Evolutionary conservation across 2,797 vertebrate genomes (phyloP).

Genomic region (Sebastes iracundus): DNA sequence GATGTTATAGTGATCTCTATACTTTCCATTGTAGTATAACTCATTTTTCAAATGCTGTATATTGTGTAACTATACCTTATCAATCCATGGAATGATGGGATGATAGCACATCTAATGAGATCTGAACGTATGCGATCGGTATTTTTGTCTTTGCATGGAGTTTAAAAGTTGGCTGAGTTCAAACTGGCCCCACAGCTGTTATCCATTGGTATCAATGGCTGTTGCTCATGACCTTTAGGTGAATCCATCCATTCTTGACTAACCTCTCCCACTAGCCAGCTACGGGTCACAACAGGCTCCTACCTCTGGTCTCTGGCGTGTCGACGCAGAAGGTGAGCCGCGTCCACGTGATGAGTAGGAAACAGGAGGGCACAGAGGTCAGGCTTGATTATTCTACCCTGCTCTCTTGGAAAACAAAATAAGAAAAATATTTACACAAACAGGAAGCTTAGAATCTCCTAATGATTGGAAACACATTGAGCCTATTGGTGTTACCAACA

Average conservation of each 20-base stretch:
- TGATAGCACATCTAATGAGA: not conserved
- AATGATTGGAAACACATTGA: constrained; percentile 72
- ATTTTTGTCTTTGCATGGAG: not conserved
- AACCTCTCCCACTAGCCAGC: not conserved
- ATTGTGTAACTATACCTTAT: not conserved
- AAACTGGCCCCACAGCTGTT: constrained; percentile 47
- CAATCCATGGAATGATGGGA: not conserved
- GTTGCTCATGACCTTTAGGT: constrained; percentile 31
- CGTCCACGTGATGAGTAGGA: constrained; percentile 21
- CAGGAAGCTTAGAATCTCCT: constrained; percentile 72
- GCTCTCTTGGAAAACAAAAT: constrained; percentile 66
- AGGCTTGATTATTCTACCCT: constrained; percentile 61
- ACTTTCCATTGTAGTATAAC: not conserved
- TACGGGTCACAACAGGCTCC: constrained; percentile 3
- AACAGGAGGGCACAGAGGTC: constrained; percentile 60
- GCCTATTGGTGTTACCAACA: not conserved
- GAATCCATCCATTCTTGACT: constrained; percentile 22
- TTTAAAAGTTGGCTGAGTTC: not conserved
- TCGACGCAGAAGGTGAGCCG: constrained; percentile 13
- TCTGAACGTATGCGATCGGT: not conserved
- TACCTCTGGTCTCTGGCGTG: constrained; percentile 2
- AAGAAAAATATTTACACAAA: constrained; percentile 78
- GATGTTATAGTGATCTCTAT: constrained; percentile 1
- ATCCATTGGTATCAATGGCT: constrained; percentile 40
- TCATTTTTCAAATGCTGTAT: not conserved